These are phyloP conservation scores for Erebia aethiops DNA, from an alignment of 2,888 invertebrate species.

Conservation along the genomic window DNA sequence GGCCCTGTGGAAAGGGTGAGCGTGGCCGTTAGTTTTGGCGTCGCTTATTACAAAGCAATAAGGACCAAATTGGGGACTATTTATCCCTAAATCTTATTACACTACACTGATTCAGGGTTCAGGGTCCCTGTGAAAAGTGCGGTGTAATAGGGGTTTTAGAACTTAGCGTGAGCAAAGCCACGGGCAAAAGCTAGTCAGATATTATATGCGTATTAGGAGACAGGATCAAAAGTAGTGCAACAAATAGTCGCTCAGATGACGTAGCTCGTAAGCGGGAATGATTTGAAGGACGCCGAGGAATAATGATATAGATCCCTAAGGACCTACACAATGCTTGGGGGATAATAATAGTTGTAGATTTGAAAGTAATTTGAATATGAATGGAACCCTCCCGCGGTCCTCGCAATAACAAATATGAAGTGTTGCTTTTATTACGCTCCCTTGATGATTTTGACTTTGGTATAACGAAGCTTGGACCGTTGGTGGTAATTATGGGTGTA, in stretches of 20 bases:
- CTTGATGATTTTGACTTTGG: constrained; percentile 74
- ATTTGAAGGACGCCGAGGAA: constrained; percentile 74
- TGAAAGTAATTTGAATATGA: constrained; percentile 82
- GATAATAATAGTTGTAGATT: constrained; percentile 83
- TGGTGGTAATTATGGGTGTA: constrained; percentile 71
- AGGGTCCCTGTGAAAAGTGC: too few species aligned
- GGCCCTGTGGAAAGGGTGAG: too few species aligned
- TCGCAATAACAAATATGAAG: constrained; percentile 82
- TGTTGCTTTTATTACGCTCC: constrained; percentile 72
- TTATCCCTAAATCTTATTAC: too few species aligned
- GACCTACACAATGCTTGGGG: constrained; percentile 73
- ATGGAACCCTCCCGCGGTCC: constrained; percentile 76
- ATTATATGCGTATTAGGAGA: neutral
- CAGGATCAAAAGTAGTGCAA: neutral
- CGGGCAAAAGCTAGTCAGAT: too few species aligned
- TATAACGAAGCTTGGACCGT: constrained; percentile 66
- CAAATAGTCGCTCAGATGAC: neutral
- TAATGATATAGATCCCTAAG: constrained; percentile 80
- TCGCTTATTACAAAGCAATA: too few species aligned
- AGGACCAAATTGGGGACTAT: too few species aligned
- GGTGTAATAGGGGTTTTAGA: too few species aligned
- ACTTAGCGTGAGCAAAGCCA: too few species aligned
- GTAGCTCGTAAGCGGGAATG: constrained; percentile 56
- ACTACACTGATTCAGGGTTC: too few species aligned
- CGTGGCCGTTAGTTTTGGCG: too few species aligned